Evolutionary conservation across 2,797 vertebrate species (phyloP), one percentile per base, ranked within the genome.

Genomic region (Phrynocephalus vlangalii): DNA sequence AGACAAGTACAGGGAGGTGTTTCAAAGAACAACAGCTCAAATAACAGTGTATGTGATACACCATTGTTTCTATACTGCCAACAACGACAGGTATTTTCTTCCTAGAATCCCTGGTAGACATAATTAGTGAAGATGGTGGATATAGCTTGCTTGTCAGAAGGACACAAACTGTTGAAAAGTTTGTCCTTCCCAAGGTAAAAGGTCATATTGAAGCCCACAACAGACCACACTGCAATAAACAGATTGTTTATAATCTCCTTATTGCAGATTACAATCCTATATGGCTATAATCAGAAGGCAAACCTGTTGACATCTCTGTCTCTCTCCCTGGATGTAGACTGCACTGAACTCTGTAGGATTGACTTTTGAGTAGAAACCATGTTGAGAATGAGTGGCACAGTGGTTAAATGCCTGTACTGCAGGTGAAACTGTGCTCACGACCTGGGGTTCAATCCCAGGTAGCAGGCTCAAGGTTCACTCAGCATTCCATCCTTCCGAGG

Each of bases 21-120:
- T 9, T 85, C 86, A 92, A 92, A 83, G 84, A 84, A 93, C 87
- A 85, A 89, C 9, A 50, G 13, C 28, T 6, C 8, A 87, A 90
- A 84, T 22, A 89, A 76, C 63, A 50, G 76, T 87, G 82, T 48
- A 67, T 5, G 63, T 93, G 86, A 91, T 85, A 73, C 81, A 79
- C 26, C 85, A 82, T 52, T 93, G 88, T 92, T 94, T 93, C 86
- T 88, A 90, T 66, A 92, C 87, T 85, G 85, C 73, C 87, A 93
- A 90, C 66, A 84, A 79, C 15, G 79, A 88, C 85, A 90, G 2
- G 15, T 78, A 86, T 88, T 88, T 89, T 91, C 48, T 63, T 86
- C 68, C 80, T 81, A 91, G 88, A 92, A 90, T 85, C 18, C 11
- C 79, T 85, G 86, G 48, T 79, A 88, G 84, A 71, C 75, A 85